Conservation (phyloP, 37 sponge, comb jelly and placozoan species). For the Diacarnus erythraeanus region DNA sequence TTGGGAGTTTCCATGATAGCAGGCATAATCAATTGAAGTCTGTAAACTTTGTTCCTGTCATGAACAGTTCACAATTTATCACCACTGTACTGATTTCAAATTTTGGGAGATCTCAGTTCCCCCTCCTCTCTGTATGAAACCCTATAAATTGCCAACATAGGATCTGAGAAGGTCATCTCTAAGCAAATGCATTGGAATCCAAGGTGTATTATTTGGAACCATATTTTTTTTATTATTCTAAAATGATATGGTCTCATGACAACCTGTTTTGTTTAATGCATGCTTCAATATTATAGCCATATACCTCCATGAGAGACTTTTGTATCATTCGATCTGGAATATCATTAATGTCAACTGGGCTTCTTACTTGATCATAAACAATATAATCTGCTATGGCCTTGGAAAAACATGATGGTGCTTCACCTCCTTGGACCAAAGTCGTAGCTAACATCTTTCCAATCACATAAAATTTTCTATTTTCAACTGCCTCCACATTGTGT, state of each 20-base stretch:
- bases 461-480: conserved; percentile 9
- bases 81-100: neutral
- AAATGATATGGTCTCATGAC: no score
- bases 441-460: conserved; percentile 44
- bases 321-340: conserved; percentile 4
- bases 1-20: no score
- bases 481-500: conserved; percentile 37
- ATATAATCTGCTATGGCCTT: conserved; percentile 29
- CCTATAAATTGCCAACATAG: no score
- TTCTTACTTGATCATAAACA: conserved; percentile 3
- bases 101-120: no score
- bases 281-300: no score
- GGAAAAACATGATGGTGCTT: conserved; percentile 36
- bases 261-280: no score
- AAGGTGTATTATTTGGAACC: no score
- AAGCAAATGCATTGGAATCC: no score
- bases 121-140: no score
- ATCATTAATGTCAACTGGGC: neutral
- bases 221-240: no score
- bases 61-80: neutral
- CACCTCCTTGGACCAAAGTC: conserved; percentile 30
- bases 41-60: neutral
- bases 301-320: neutral
- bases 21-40: no score
- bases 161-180: no score